Conservation (phyloP, 1,140 invertebrate species). For the Contarinia nasturtii region DNA sequence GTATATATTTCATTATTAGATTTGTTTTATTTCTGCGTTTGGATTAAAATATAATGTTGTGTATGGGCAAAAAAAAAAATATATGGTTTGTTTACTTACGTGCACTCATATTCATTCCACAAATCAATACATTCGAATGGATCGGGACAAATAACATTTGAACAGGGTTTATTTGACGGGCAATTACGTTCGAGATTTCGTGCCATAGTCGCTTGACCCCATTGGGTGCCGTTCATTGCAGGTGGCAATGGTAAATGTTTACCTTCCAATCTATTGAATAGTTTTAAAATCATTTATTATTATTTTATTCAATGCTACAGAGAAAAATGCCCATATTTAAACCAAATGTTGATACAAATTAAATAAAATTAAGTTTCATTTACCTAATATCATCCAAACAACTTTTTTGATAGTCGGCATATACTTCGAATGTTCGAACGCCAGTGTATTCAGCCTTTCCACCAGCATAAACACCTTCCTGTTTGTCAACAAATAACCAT, state of each 20-base stretch:
- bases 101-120: conserved; percentile 95
- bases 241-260: conserved; percentile 80
- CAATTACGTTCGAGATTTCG: conserved; percentile 79
- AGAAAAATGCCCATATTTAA: too few species aligned
- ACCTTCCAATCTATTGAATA: conserved; percentile 55
- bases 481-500: conserved; percentile 79
- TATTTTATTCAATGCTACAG: too few species aligned
- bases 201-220: conserved; percentile 83
- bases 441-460: conserved; percentile 90
- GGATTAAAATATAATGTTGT: too few species aligned
- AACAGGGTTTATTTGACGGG: conserved; percentile 83
- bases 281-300: background rate
- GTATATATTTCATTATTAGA: too few species aligned
- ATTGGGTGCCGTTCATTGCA: conserved; percentile 85
- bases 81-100: conserved; percentile 44
- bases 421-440: conserved; percentile 78
- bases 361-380: conserved; percentile 8
- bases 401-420: conserved; percentile 81
- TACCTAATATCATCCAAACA: conserved; percentile 46
- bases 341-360: background rate
- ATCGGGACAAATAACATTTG: conserved; percentile 73
- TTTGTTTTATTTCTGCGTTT: too few species aligned
- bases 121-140: conserved; percentile 92
- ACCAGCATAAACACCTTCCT: conserved; percentile 85
- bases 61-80: background rate